Conservation (phyloP, 2,888 invertebrate species). For the Chaetoderma sp. region DNA sequence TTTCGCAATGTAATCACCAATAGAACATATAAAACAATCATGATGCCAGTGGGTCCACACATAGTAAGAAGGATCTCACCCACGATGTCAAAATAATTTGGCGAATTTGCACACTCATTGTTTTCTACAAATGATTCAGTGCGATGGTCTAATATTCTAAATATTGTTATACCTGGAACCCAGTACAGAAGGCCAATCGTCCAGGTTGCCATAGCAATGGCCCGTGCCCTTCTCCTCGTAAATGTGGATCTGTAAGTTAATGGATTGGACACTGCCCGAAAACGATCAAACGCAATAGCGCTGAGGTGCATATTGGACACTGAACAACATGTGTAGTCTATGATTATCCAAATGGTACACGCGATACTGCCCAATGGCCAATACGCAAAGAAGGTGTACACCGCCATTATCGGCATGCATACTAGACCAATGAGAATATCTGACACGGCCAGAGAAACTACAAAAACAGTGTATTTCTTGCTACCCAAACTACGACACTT, state of each 20-base stretch:
- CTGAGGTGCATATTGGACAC: conserved; percentile 25
- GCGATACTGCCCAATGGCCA: conserved; percentile 30
- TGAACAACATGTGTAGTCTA: conserved; percentile 31
- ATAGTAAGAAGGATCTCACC: too few relatives aligned
- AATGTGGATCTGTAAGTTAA: conserved; percentile 8
- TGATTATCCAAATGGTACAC: conserved; percentile 26
- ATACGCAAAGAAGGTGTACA: conserved; percentile 26
- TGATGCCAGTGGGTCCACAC: too few relatives aligned
- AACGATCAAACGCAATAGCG: conserved; percentile 28
- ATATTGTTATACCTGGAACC: conserved; percentile 17
- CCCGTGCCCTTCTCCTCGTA: not conserved
- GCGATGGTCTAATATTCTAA: not conserved
- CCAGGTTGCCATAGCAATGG: conserved; percentile 16
- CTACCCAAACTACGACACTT: not conserved
- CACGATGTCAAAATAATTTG: too few relatives aligned
- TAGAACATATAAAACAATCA: too few relatives aligned
- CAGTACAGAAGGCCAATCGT: conserved; percentile 13
- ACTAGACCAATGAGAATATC: conserved; percentile 25
- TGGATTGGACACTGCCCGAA: conserved; percentile 22
- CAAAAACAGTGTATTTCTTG: conserved; percentile 19
- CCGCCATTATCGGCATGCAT: conserved; percentile 25
- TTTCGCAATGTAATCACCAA: too few relatives aligned
- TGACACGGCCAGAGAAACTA: conserved; percentile 28
- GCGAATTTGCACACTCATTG: too few relatives aligned
- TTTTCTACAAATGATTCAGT: not conserved